Evolutionary conservation across 2,797 vertebrate species (phyloP), one percentile per base, ranked within the genome.

Genomic region (Yasuhikotakia modesta): DNA sequence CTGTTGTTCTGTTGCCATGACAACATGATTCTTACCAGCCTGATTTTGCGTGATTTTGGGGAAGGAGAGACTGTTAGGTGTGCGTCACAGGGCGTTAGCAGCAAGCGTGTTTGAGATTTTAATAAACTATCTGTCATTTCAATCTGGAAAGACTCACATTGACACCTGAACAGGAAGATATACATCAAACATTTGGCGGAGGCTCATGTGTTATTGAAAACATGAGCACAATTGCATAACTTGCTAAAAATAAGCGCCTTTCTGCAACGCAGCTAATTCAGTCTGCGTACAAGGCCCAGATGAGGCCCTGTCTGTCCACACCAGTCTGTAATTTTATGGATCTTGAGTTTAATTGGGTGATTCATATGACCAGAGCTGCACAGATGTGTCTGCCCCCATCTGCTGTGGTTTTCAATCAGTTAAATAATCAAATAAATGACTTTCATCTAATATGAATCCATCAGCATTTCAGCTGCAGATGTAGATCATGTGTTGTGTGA

Each of bases 1-100:
- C 35, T 70, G 57, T 83, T 82, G 58, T 79, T 72, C 1, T 8
- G 24, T 79, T 64, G 24, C 72, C 63, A 68, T 52, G 55, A 52
- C 57, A 70, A 58, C 58, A 57, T 22, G 53, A 73, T 76, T 35
- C 53, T 48, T 48, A 24, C n/a, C 78, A 68, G 60, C n/a, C n/a
- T n/a, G n/a, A n/a, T n/a, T n/a, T n/a, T n/a, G n/a, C n/a, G n/a
- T 73, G 17, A 55, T 48, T 70, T 70, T 65, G 2, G 4, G 22
- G 16, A 57, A 21, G 17, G 52, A 60, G 55, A 21, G 32, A 63
- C 14, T 14, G 32, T 35, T 43, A 72, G 32, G 43, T n/a, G 64
- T 76, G 53, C 61, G 14, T 68, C 13, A 58, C 24, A 65, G 48
- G 48, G 32, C 67, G 48, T 24, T 57, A 68, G 60, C 52, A 43